Evolutionary conservation across 1,140 invertebrate genomes (phyloP), one percentile per base, ranked within the genome.

Genomic region (Bombus picipes): DNA sequence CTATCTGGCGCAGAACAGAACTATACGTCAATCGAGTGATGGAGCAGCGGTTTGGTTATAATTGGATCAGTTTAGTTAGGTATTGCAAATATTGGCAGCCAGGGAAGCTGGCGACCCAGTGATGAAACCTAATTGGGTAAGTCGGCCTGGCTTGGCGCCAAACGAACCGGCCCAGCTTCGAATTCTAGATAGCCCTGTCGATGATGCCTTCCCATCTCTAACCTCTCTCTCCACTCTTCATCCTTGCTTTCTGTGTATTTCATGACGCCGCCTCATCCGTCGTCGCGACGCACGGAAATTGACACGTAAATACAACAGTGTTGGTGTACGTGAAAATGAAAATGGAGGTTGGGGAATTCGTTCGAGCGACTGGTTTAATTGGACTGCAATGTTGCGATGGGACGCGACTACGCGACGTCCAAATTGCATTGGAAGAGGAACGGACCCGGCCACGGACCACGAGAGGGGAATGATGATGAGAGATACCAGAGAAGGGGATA

Each of bases 81-180:
- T 92, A 94, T 95, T 93, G 94, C 94, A 94, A 94, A 94, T 94
- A 95, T 94, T 95, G 94, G 94, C 94, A 94, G 92, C 90, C 90
- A 92, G 92, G 94, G 91, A 94, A 93, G 92, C 92, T 90, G 85
- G 84, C 91, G 92, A 94, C 93, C 90, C 89, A 93, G 92, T 94
- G 94, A 94, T 93, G 94, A 95, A 95, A 95, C 92, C 92, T 94
- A 94, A 95, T 94, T 95, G 92, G 94, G 94, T 94, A 95, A 95
- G 94, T 95, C 93, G 94, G 92, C 89, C 94, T 95, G 94, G 94
- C 92, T 80, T 74, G 28, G 74, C 87, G 94, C 94, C 94, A 95
- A 91, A 90, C 90, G 87, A 90, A 88, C 78, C 80, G 62, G 83
- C 77, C 81, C 65, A 84, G 78, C 89, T 88, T 90, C 86, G 86